Evolutionary conservation across 2,888 invertebrate genomes (phyloP).

Genomic region (Dryomyza anilis): DNA sequence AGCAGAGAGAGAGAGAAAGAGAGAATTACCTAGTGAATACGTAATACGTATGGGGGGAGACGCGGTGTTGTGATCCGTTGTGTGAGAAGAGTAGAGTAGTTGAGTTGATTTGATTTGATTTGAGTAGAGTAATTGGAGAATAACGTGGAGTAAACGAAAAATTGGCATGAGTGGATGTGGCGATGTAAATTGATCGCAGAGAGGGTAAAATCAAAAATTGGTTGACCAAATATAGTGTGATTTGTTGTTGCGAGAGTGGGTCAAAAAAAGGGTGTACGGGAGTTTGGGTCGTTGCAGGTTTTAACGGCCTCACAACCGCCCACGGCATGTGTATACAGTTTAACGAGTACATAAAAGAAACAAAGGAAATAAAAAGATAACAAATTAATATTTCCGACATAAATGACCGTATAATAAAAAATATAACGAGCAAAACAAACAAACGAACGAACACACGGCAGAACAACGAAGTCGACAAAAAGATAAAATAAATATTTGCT

Average conservation of each 20-base stretch:
- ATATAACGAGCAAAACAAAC: neutral
- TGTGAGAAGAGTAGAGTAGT: no score
- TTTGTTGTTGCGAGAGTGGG: no score
- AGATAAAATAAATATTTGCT: neutral
- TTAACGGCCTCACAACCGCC: neutral
- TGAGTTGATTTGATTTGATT: no score
- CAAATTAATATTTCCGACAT: neutral
- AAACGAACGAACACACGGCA: neutral
- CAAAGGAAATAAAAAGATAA: neutral
- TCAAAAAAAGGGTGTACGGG: neutral
- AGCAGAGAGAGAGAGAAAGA: neutral
- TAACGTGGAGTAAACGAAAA: slow-evolving; percentile 1
- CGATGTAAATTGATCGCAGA: neutral
- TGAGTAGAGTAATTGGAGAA: neutral
- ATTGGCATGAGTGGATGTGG: neutral
- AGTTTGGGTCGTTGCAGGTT: neutral
- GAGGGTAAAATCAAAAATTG: neutral
- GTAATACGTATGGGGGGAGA: neutral
- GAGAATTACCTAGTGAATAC: slow-evolving; percentile 24
- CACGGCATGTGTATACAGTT: neutral
- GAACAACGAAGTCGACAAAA: neutral
- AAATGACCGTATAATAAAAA: neutral
- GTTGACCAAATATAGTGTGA: neutral
- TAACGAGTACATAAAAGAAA: slow-evolving; percentile 14
- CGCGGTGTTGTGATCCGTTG: slow-evolving; percentile 19